Percentiles rank a stretch among this genome's conserved stretches.
phyloP scores from a whole-genome alignment of 1,140 invertebrate species.

The Eufriesea mexicana region DNA sequence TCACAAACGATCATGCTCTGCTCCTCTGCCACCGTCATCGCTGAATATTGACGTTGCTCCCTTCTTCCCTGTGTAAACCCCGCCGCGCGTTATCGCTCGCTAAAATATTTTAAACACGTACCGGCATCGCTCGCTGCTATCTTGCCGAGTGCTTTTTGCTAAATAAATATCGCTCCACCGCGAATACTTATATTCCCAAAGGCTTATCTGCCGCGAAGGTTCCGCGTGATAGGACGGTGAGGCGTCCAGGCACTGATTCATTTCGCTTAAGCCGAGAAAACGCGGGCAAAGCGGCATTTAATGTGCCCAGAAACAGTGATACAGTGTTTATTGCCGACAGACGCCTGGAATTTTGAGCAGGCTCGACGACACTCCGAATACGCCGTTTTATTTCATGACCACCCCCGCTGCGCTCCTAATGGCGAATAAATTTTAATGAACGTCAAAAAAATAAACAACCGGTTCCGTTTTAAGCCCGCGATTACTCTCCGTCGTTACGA shows the following conservation, averaged over 20 bases:
- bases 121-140: background rate
- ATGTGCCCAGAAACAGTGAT: conserved; percentile 76
- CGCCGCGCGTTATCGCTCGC: background rate
- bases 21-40: conserved; percentile 62
- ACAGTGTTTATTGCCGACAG: conserved; percentile 77
- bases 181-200: conserved; percentile 22
- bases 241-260: conserved; percentile 26
- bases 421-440: conserved; percentile 50
- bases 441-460: conserved; percentile 25
- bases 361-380: conserved; percentile 40
- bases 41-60: conserved; percentile 59
- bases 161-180: conserved; percentile 15
- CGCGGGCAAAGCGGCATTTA: conserved; percentile 65
- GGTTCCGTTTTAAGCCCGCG: background rate
- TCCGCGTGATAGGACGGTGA: background rate
- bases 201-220: background rate
- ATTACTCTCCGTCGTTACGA: background rate
- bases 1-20: conserved; percentile 70
- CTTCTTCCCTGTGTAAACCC: conserved; percentile 18
- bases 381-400: conserved; percentile 9
- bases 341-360: conserved; percentile 76
- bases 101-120: conserved; percentile 19
- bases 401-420: background rate
- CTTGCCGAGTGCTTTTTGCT: background rate
- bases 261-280: conserved; percentile 45